Evolutionary conservation across 92 coral and sea anemone genomes (phyloP), one percentile per base, ranked within the genome.

Genomic region (Umimayanthus chanpuru): DNA sequence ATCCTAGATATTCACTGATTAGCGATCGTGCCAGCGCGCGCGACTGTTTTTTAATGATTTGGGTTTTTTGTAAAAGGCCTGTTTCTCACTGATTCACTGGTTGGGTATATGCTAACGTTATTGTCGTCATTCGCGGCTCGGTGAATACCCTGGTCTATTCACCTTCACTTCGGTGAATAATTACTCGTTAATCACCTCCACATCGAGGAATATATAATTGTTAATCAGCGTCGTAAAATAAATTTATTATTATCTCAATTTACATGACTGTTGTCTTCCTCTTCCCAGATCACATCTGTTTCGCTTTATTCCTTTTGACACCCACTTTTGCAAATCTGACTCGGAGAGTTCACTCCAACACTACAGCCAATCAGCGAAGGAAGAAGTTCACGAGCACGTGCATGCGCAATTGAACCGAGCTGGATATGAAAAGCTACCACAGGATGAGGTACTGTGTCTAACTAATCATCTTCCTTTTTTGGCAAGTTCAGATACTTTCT

Each of bases 251-350:
- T 25, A 4, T 9, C 25, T 61, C 5, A 25, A 61, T 61, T 61
- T 20, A 20, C 7, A 18, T 9, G 4, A 25, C 81, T 1, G 4
- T 5, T 1, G 9, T 50, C 41, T 56, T 71, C 44, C 25, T 83
- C 9, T 83, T 70, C 39, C 40, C 67, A 83, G 87, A 41, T 70
- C 87, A 16, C 87, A 78, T 30, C 44, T 83, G 77, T 83, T 70
- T 47, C 77, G 87, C 0, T 83, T 83, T 28, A 83, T 83, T 44
- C 79, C 87, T 28, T 83, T 70, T 83, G 29, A 83, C 71, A 83
- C 40, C 40, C 70, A 70, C 43, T 70, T 71, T 47, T 40, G 43
- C 87, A 70, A 83, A 39, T 83, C 77, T 8, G 78, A 72, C 29
- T 71, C 64, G 23, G 87, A 83, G 2, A 23, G 8, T 10, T 16